phyloP scores from a whole-genome alignment of 2,797 vertebrate genomes.

The Pseudomugil tenellus region DNA sequence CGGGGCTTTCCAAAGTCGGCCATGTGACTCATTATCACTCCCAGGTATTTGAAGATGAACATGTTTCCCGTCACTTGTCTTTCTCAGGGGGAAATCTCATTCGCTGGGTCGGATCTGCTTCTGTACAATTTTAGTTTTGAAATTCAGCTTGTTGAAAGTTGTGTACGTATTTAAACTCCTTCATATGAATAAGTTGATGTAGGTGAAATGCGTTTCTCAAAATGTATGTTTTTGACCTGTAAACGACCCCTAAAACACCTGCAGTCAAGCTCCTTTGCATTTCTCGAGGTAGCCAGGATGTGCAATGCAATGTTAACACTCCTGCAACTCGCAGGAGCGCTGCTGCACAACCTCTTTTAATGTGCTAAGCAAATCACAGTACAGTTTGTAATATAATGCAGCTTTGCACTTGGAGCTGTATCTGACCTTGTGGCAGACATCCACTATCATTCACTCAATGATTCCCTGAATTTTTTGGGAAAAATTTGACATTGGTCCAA shows the following conservation, averaged over 20 bases:
- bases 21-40: not conserved
- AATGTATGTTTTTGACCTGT: conserved; percentile 19
- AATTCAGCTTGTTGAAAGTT: not conserved
- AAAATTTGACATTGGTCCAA: conserved; percentile 73
- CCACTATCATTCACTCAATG: conserved; percentile 45
- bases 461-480: conserved; percentile 51
- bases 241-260: conserved; percentile 41
- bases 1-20: not conserved
- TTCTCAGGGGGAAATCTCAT: not conserved
- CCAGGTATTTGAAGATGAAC: not conserved
- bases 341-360: conserved; percentile 27
- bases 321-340: conserved; percentile 17
- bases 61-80: not conserved
- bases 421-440: conserved; percentile 67
- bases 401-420: conserved; percentile 59
- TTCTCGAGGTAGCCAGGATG: conserved; percentile 17
- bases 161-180: not conserved
- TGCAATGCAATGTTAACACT: conserved; percentile 5
- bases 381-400: conserved; percentile 3
- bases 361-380: conserved; percentile 36
- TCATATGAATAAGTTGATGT: not conserved
- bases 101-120: not conserved
- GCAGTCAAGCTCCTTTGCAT: conserved; percentile 48
- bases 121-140: not conserved
- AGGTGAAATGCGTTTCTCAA: conserved; percentile 11